phyloP scores from a whole-genome alignment of 2,113 vertebrate genomes.

The Menura novaehollandiae region DNA sequence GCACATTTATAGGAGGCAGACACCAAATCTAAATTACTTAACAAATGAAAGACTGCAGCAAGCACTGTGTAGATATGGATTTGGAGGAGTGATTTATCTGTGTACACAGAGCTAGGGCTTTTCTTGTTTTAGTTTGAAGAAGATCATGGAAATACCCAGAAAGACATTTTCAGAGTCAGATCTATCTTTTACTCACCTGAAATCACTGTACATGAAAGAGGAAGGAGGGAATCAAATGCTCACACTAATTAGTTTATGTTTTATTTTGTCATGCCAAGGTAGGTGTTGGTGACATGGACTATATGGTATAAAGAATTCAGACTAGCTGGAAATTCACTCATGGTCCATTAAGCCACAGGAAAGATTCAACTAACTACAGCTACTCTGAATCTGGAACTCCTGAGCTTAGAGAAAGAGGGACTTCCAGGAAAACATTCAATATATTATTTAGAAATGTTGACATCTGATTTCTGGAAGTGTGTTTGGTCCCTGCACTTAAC shows the following conservation, averaged over 20 bases:
- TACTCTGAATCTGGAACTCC: not conserved
- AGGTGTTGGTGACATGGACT: not conserved
- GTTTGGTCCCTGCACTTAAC: not conserved
- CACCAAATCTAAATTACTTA: not conserved
- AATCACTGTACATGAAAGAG: not conserved
- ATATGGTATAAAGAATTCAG: not conserved
- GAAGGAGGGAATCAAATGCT: not conserved
- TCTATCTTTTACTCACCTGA: not conserved
- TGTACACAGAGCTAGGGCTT: not conserved
- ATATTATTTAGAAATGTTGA: not conserved
- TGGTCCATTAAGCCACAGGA: not conserved
- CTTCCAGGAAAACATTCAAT: not conserved
- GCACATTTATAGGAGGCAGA: not conserved
- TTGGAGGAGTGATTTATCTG: not conserved
- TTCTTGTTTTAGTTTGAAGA: not conserved
- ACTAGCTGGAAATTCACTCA: not conserved
- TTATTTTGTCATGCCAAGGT: not conserved
- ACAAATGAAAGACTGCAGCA: not conserved
- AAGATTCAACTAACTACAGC: not conserved
- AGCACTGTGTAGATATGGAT: not conserved
- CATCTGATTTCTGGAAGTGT: not conserved
- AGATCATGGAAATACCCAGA: not conserved
- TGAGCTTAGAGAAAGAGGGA: not conserved
- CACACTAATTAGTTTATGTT: not conserved
- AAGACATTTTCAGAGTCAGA: not conserved